A percentile compares a stretch with the other conserved stretches of the same genome.
These are phyloP conservation scores for Phyllostomus discolor DNA, from an alignment of 2,113 vertebrate genomes.

Conservation along the genomic window DNA sequence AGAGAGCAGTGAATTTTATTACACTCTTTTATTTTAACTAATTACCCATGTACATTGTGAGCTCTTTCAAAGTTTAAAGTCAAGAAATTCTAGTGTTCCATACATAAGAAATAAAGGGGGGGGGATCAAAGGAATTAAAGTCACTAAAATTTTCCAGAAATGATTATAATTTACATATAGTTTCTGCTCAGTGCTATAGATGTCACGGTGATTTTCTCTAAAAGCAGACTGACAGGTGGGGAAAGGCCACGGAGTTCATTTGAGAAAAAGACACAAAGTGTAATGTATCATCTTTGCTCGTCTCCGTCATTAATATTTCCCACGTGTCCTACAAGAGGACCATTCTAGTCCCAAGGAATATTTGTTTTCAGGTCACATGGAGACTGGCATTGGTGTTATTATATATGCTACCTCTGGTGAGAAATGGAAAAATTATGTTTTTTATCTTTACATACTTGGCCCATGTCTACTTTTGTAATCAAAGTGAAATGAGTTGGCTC, in stretches of 20 bases:
- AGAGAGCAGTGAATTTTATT: neutral
- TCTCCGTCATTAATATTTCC: neutral
- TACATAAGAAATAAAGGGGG: neutral
- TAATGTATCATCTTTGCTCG: neutral
- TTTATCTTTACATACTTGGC: neutral
- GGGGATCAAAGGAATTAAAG: neutral
- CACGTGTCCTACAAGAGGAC: neutral
- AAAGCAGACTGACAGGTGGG: neutral
- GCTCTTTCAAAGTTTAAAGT: neutral
- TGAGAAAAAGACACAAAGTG: neutral
- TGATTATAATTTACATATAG: neutral
- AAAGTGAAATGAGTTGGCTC: neutral
- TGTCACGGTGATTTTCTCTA: neutral
- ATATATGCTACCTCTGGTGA: neutral
- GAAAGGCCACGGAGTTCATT: neutral
- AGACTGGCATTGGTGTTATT: neutral
- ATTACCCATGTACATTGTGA: neutral
- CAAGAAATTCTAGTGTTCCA: neutral
- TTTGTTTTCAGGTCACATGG: neutral
- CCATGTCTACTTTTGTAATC: neutral
- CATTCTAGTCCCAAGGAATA: neutral
- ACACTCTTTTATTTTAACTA: neutral
- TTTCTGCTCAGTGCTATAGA: neutral
- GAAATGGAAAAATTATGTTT: neutral
- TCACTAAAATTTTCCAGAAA: neutral